Evolutionary conservation across 2,113 vertebrate genomes (phyloP), one percentile per base, ranked within the genome.

Genomic region (Sinocyclocheilus rhinocerous): DNA sequence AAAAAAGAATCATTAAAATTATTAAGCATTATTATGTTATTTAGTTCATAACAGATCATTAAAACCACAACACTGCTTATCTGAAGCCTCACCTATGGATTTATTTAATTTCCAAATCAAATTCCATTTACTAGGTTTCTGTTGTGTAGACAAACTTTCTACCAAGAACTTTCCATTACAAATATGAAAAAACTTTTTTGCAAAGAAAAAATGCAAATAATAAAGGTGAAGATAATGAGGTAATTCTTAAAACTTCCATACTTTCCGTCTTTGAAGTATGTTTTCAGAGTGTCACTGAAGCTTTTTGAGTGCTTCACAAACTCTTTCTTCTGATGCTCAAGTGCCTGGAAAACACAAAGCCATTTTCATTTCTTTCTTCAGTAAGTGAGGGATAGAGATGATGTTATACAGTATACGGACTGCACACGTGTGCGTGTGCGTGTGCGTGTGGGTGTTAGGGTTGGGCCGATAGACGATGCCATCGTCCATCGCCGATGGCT

Each of bases 291-390:
- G 93, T 99, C 98, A 77, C 98, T 99, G 97, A 99, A 99, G 94
- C 98, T 99, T 97, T 99, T 99, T 90, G 98, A 99, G 93, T 99
- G 99, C 93, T 99, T 99, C 96, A 99, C 98, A 96, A 99, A 99
- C 95, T 99, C 98, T 95, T 99, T 99, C 96, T 99, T 99, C 96
- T 99, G 98, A 90, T 99, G 97, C 93, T 99, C 98, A 92, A 99
- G 96, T 89, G 97, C 97, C 98, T 99, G 91, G 12, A 87, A 86
- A 88, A 89, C 24, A 94, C 6, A 89, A 85, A 83, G 90, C 52
- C 55, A 86, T 24, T 29, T 76, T 79, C 0, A n/a, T 36, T 59
- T 24, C 42, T 72, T 48, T 57, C 72, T 4, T 69, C 50, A 29
- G 67, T 24, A 24, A 69, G 5, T 29, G 9, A 45, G 36, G 26